A percentile compares a stretch with the other conserved stretches of the same genome.
These are phyloP conservation scores for Microcaecilia unicolor DNA, from an alignment of 2,797 vertebrate genomes.

Conservation along the genomic window DNA sequence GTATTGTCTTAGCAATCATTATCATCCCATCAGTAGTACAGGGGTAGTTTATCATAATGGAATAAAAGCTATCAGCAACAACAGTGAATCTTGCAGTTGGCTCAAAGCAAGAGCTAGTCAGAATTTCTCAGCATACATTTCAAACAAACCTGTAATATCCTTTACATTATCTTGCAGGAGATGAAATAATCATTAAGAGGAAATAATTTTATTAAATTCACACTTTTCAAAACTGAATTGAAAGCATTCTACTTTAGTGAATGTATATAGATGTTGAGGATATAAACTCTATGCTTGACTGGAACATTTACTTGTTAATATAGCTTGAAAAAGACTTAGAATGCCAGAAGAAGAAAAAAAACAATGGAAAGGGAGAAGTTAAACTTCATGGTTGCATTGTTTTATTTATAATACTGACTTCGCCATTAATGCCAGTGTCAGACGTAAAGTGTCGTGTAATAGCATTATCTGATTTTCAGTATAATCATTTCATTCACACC, in stretches of 20 bases:
- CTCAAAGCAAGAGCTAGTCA: constrained; percentile 13
- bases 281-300: neutral
- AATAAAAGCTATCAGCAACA: constrained; percentile 37
- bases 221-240: neutral
- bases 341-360: neutral
- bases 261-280: neutral
- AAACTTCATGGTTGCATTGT: constrained; percentile 8
- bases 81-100: constrained; percentile 5
- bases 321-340: neutral
- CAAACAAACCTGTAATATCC: constrained; percentile 4
- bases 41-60: constrained; percentile 60
- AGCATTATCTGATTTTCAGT: neutral
- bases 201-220: constrained; percentile 1
- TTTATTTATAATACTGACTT: constrained; percentile 13
- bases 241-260: neutral
- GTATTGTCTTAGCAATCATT: constrained; percentile 25
- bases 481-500: constrained; percentile 2
- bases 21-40: constrained; percentile 27
- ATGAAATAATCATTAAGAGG: constrained; percentile 5
- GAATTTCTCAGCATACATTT: constrained; percentile 16
- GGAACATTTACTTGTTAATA: neutral
- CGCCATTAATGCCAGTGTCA: neutral
- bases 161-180: neutral
- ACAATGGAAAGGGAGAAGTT: constrained; percentile 16
- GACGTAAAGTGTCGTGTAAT: neutral